A percentile compares a stretch with the other conserved stretches of the same genome.
Evolutionary conservation across 2,888 invertebrate species (phyloP).

Genomic region (Cremastinae sp.): DNA sequence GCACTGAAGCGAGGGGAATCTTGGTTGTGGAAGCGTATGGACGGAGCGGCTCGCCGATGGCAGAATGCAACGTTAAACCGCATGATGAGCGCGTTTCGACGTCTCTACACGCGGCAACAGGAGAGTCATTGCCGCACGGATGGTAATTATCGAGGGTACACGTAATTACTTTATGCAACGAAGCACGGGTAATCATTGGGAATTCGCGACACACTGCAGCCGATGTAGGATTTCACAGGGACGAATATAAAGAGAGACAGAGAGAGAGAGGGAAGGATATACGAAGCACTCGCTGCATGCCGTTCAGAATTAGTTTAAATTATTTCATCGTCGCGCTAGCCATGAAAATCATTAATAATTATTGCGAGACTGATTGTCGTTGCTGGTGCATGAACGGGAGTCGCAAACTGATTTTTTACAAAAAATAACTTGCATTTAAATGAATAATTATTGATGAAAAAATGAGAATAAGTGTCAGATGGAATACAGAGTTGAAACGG

Average conservation of each 20-base stretch:
- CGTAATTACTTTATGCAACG: conserved; percentile 56
- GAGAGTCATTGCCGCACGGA: conserved; percentile 38
- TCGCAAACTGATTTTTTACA: not conserved
- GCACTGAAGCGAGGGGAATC: not conserved
- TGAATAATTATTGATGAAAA: not conserved
- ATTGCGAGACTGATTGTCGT: not conserved
- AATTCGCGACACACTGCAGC: conserved; percentile 32
- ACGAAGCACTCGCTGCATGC: not conserved
- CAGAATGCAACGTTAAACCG: conserved; percentile 30
- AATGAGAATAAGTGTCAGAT: not conserved
- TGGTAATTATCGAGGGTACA: conserved; percentile 50
- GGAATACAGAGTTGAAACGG: too few species aligned
- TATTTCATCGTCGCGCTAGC: conserved; percentile 5
- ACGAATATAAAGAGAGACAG: conserved; percentile 1
- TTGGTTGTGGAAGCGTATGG: conserved; percentile 19
- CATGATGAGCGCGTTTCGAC: conserved; percentile 34
- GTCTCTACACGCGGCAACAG: not conserved
- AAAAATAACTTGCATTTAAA: not conserved
- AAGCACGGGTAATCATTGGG: conserved; percentile 51
- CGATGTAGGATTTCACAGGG: conserved; percentile 19
- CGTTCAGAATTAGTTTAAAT: conserved; percentile 38
- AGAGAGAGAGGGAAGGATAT: conserved; percentile 5
- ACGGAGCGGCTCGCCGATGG: conserved; percentile 4
- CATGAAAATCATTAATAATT: conserved; percentile 36
- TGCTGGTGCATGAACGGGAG: not conserved